Evolutionary conservation across 2,888 invertebrate species (phyloP).

Genomic region (Blera fallax): DNA sequence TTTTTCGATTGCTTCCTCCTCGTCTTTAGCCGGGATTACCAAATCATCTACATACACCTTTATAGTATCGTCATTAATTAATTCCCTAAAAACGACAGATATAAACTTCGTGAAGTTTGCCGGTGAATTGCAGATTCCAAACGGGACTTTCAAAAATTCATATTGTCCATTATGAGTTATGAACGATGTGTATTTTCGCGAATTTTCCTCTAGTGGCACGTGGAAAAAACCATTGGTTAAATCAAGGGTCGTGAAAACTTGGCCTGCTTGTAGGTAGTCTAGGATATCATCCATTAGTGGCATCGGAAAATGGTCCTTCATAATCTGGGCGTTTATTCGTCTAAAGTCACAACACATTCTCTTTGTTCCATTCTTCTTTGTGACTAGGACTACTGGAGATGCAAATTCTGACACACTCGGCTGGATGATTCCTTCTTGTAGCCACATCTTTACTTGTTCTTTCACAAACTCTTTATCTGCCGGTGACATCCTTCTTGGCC

Average conservation of each 20-base stretch:
- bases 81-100: background rate
- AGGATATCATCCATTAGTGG: background rate
- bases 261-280: background rate
- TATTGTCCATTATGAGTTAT: background rate
- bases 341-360: too few relatives aligned
- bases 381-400: too few relatives aligned
- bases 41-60: background rate
- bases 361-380: too few relatives aligned
- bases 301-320: background rate
- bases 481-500: background rate
- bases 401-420: background rate
- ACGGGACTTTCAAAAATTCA: background rate
- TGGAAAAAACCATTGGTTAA: background rate
- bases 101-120: background rate
- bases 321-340: too few relatives aligned
- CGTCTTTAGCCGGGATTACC: too few relatives aligned
- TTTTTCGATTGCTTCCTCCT: too few relatives aligned
- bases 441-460: background rate
- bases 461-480: background rate
- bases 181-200: background rate
- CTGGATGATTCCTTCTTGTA: background rate
- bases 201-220: too few relatives aligned
- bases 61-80: background rate
- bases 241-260: too few relatives aligned
- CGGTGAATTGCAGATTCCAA: background rate